These are phyloP conservation scores for Ceratina calcarata DNA, from an alignment of 1,140 invertebrate genomes.

Conservation along the genomic window DNA sequence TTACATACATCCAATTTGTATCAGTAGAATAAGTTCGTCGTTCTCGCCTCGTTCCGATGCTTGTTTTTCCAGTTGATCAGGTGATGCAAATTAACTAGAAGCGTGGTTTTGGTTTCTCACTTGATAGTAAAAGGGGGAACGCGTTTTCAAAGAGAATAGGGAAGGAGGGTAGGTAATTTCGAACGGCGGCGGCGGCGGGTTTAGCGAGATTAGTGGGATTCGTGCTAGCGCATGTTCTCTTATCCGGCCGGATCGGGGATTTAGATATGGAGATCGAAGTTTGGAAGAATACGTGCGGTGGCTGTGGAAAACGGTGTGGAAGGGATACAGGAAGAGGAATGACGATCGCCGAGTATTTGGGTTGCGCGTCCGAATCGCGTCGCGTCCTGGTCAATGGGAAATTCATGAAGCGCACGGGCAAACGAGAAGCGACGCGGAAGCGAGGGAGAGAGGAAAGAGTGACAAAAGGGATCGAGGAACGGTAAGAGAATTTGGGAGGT, in stretches of 20 bases:
- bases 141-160: background rate
- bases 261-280: constrained; percentile 10
- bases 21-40: too few relatives aligned
- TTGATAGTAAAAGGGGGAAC: background rate
- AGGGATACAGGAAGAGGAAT: background rate
- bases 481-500: background rate
- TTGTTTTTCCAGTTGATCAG: too few relatives aligned
- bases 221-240: background rate
- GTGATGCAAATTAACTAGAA: too few relatives aligned
- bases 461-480: background rate
- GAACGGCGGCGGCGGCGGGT: background rate
- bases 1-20: background rate
- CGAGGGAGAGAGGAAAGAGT: background rate
- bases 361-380: background rate
- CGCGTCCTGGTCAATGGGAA: constrained; percentile 17
- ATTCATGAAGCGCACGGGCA: constrained; percentile 14
- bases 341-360: background rate
- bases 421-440: background rate
- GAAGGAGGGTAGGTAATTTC: background rate
- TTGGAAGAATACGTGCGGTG: background rate
- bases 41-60: too few relatives aligned
- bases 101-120: too few relatives aligned
- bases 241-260: background rate
- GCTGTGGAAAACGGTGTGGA: background rate
- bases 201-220: constrained; percentile 18